Evolutionary conservation across 2,797 vertebrate species (phyloP).

Genomic region (Catharus ustulatus): DNA sequence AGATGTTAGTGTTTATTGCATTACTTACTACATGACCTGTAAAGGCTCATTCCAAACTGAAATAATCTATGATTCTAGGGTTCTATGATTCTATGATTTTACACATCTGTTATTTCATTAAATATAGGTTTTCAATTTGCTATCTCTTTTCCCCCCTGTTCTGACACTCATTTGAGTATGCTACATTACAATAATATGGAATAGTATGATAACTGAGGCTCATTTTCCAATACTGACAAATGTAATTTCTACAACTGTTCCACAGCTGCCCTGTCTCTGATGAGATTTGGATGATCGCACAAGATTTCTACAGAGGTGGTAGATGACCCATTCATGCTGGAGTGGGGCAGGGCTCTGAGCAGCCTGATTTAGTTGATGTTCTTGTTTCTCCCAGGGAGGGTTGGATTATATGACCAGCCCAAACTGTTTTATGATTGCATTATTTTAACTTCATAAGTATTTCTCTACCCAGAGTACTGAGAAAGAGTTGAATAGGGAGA

Average conservation of each 20-base stretch:
- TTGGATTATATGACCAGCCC: background rate
- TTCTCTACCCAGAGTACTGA: background rate
- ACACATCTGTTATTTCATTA: background rate
- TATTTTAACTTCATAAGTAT: background rate
- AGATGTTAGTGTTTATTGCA: background rate
- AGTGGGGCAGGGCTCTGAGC: fast-evolving
- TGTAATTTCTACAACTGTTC: background rate
- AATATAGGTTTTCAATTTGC: background rate
- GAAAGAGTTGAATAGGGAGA: background rate
- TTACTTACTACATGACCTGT: background rate
- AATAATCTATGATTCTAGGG: background rate
- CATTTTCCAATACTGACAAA: background rate
- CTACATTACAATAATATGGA: background rate
- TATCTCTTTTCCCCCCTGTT: background rate
- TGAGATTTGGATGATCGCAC: background rate
- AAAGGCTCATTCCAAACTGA: background rate
- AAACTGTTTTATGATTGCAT: background rate
- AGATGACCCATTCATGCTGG: no score
- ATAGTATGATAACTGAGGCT: background rate
- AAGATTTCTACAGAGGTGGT: background rate
- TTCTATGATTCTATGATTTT: background rate
- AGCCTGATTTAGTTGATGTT: background rate
- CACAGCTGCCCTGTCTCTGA: background rate
- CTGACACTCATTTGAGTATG: background rate
- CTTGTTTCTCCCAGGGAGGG: fast-evolving